Conservation (phyloP, 2,113 vertebrate genomes). For the Chloropsis hardwickii region DNA sequence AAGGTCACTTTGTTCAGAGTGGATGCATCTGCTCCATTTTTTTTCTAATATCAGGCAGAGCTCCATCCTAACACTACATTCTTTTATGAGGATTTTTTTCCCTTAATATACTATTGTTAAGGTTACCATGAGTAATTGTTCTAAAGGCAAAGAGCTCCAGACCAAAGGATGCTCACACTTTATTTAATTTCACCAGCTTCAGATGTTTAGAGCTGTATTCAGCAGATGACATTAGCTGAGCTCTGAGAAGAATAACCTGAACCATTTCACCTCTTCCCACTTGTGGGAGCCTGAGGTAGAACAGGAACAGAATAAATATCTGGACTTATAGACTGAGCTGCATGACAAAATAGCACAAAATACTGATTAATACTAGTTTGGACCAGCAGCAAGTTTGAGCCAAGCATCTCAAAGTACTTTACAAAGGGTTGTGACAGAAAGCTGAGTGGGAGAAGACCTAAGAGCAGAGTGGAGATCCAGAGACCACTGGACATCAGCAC, state of each 20-base stretch:
- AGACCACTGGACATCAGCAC: neutral
- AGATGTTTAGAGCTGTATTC: neutral
- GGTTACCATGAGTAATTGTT: conserved; percentile 23
- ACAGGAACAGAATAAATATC: neutral
- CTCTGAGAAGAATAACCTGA: conserved; percentile 3
- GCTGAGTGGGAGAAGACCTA: neutral
- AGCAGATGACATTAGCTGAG: conserved; percentile 23
- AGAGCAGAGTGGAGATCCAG: neutral
- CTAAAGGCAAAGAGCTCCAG: conserved; percentile 23
- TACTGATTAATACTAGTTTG: neutral
- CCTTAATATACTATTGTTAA: conserved; percentile 22
- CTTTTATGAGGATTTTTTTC: neutral
- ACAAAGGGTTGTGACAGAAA: neutral
- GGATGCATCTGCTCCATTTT: conserved; percentile 69
- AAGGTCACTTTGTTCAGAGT: conserved; percentile 75
- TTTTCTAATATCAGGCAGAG: conserved; percentile 57
- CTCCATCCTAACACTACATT: conserved; percentile 41
- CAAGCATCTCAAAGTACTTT: neutral
- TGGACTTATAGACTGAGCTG: neutral
- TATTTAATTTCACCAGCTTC: conserved; percentile 47
- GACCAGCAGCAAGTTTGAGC: neutral
- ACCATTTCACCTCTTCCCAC: neutral
- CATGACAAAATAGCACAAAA: neutral
- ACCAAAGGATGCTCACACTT: conserved; percentile 45
- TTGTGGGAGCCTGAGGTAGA: neutral